These are phyloP conservation scores for Xanthorhoe designata DNA, from an alignment of 2,888 invertebrate genomes.

Conservation along the genomic window DNA sequence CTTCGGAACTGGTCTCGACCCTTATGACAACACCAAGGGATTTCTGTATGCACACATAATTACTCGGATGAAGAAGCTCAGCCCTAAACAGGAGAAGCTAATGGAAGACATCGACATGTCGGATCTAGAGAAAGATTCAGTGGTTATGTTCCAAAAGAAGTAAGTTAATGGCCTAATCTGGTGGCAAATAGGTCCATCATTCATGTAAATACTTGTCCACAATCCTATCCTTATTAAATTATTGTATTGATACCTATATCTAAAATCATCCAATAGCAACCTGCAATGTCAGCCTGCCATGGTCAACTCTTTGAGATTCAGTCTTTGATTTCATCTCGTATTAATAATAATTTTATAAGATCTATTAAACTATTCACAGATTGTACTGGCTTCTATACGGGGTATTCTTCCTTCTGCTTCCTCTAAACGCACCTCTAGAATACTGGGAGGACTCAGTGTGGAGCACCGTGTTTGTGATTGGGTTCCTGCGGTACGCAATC, in stretches of 20 bases:
- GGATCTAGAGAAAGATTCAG: slow-evolving; percentile 91
- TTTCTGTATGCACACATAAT: slow-evolving; percentile 93
- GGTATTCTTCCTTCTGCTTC: slow-evolving; percentile 88
- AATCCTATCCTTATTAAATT: too few species aligned
- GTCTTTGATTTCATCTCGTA: too few species aligned
- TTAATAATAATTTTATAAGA: too few species aligned
- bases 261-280: not conserved
- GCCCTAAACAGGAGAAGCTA: slow-evolving; percentile 87
- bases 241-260: not conserved
- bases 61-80: slow-evolving; percentile 88
- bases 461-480: slow-evolving; percentile 87
- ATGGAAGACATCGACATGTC: slow-evolving; percentile 90
- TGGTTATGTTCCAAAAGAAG: slow-evolving; percentile 94
- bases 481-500: slow-evolving; percentile 88
- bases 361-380: too few species aligned
- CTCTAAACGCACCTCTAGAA: slow-evolving; percentile 91
- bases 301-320: too few species aligned
- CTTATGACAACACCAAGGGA: slow-evolving; percentile 91
- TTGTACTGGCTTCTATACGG: slow-evolving; percentile 89
- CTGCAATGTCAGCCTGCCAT: too few species aligned
- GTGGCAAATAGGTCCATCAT: not conserved
- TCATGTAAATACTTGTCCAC: too few species aligned
- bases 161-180: slow-evolving; percentile 60
- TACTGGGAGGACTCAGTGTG: slow-evolving; percentile 91
- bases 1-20: slow-evolving; percentile 92